A percentile compares a stretch with the other conserved stretches of the same genome.
phyloP scores from a whole-genome alignment of 2,888 invertebrate genomes.

The Halictus ligatus region DNA sequence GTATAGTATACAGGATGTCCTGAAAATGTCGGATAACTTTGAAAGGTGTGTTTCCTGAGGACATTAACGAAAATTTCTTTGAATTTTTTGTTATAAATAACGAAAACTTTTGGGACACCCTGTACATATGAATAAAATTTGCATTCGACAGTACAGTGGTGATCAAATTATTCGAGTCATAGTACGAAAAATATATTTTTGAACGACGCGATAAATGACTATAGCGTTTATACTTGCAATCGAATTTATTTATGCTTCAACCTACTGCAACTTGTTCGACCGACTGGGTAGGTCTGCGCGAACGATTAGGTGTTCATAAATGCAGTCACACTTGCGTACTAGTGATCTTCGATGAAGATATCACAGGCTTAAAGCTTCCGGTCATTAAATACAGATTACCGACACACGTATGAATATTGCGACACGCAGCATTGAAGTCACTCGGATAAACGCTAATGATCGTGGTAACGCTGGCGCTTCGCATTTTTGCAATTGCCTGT shows the following conservation, averaged over 20 bases:
- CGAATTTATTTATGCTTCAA: background rate
- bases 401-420: background rate
- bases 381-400: background rate
- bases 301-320: background rate
- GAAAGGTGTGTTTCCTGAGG: too few species aligned
- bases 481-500: background rate
- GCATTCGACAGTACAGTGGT: too few species aligned
- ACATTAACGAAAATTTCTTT: too few species aligned
- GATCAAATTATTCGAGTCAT: too few species aligned
- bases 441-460: background rate
- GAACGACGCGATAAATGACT: too few species aligned
- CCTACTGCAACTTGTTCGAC: background rate
- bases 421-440: background rate
- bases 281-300: too few species aligned
- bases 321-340: background rate
- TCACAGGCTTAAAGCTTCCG: background rate
- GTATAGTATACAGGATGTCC: too few species aligned
- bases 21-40: too few species aligned
- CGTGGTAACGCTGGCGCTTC: background rate
- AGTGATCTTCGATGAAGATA: background rate
- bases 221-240: background rate
- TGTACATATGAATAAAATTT: too few species aligned
- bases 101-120: too few species aligned
- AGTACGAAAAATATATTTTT: too few species aligned
- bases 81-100: too few species aligned